phyloP scores from a whole-genome alignment of 2,888 invertebrate genomes.

The Cosmia pyralina region DNA sequence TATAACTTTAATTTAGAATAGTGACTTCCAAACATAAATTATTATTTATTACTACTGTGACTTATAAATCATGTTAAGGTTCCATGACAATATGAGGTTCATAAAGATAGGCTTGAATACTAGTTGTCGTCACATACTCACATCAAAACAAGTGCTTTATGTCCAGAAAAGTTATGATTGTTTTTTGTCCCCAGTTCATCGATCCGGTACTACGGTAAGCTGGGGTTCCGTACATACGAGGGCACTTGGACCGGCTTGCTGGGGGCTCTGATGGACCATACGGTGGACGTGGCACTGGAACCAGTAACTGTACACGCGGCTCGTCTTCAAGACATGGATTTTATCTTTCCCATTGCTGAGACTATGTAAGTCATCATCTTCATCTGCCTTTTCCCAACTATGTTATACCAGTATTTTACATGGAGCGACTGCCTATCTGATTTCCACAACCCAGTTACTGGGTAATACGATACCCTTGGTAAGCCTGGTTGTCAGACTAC shows the following conservation, averaged over 20 bases:
- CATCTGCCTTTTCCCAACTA: background rate
- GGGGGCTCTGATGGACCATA: conserved; percentile 89
- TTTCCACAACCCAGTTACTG: no score
- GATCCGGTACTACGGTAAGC: conserved; percentile 80
- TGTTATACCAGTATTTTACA: background rate
- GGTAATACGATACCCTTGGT: background rate
- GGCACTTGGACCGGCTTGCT: conserved; percentile 91
- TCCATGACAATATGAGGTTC: background rate
- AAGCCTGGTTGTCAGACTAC: background rate
- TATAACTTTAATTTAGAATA: background rate
- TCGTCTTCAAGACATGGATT: conserved; percentile 89
- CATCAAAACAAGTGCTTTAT: no score
- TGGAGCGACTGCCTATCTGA: no score
- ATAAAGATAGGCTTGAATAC: background rate
- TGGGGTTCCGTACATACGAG: conserved; percentile 87
- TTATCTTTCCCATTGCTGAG: conserved; percentile 91
- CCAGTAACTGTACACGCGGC: conserved; percentile 90
- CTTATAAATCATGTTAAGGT: background rate
- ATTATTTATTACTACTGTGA: background rate
- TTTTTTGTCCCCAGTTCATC: conserved; percentile 68
- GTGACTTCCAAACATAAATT: background rate
- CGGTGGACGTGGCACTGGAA: conserved; percentile 91
- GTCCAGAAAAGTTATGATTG: background rate
- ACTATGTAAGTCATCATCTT: conserved; percentile 83
- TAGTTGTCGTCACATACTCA: no score